These are phyloP conservation scores for Struthidea cinerea DNA, from an alignment of 2,113 vertebrate genomes.

Conservation along the genomic window DNA sequence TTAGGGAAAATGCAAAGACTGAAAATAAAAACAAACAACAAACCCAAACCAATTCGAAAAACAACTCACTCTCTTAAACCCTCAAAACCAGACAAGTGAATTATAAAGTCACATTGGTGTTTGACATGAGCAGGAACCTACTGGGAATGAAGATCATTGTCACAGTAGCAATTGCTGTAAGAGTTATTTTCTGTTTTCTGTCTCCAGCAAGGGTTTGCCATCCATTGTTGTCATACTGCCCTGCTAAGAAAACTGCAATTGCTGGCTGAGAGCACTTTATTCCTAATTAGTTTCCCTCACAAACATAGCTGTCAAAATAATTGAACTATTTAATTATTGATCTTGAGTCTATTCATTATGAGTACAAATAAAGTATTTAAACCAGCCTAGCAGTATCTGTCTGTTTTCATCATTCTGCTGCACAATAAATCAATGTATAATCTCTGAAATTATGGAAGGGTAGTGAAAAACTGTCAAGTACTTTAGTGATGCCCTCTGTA, in stretches of 20 bases:
- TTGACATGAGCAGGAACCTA: neutral
- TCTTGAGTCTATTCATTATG: neutral
- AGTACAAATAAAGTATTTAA: neutral
- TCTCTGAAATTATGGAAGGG: neutral
- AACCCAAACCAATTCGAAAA: neutral
- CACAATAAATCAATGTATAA: neutral
- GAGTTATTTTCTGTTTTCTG: neutral
- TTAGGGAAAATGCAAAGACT: neutral
- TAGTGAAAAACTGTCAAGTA: neutral
- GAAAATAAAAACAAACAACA: neutral
- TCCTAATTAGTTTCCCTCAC: neutral
- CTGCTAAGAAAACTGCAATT: neutral
- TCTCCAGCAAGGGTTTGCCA: neutral
- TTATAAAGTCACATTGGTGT: neutral
- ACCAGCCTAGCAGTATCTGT: neutral
- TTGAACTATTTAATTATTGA: neutral
- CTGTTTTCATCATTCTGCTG: neutral
- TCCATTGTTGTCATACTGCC: neutral
- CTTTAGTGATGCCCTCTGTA: neutral
- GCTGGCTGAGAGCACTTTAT: neutral
- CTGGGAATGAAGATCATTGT: neutral
- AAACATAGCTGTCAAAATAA: slow-evolving; percentile 24
- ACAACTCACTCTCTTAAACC: rapidly evolving
- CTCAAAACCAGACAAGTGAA: neutral
- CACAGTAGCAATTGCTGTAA: neutral